Evolutionary conservation across 2,797 vertebrate species (phyloP).

Genomic region (Semotilus atromaculatus): DNA sequence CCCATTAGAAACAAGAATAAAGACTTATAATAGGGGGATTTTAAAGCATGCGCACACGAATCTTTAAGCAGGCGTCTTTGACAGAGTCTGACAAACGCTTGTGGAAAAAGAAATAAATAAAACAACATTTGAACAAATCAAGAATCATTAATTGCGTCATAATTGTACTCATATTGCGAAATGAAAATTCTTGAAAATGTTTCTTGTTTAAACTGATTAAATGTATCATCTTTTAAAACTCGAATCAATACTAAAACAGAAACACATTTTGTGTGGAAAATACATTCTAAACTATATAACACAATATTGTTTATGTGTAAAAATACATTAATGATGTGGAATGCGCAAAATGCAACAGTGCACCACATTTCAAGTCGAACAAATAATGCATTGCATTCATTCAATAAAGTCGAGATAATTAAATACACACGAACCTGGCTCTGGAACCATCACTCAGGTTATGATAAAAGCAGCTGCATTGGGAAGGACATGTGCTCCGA

Average conservation of each 20-base stretch:
- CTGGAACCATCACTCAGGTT: slow-evolving; percentile 88
- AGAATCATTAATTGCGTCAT: background rate
- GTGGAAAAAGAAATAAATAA: too few species aligned
- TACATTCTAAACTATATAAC: background rate
- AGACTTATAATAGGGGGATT: slow-evolving; percentile 8
- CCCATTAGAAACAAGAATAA: slow-evolving; percentile 1
- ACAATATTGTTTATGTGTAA: background rate
- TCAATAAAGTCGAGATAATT: slow-evolving; percentile 72
- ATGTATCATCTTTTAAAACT: background rate
- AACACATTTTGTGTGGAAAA: background rate
- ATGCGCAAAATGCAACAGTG: background rate
- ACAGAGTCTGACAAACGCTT: background rate
- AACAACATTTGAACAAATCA: too few species aligned
- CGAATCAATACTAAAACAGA: background rate
- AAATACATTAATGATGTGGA: background rate
- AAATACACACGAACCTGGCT: slow-evolving; percentile 83
- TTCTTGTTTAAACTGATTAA: background rate
- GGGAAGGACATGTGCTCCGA: slow-evolving; percentile 84
- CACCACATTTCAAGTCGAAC: background rate
- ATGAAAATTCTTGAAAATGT: too few species aligned
- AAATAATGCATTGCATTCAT: slow-evolving; percentile 49
- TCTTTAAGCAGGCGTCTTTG: background rate
- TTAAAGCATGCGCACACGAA: background rate
- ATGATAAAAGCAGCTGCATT: slow-evolving; percentile 94
- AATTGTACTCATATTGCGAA: background rate